A percentile compares a stretch with the other conserved stretches of the same genome.
Evolutionary conservation across 2,888 invertebrate genomes (phyloP).

Genomic region (Nezara viridula): DNA sequence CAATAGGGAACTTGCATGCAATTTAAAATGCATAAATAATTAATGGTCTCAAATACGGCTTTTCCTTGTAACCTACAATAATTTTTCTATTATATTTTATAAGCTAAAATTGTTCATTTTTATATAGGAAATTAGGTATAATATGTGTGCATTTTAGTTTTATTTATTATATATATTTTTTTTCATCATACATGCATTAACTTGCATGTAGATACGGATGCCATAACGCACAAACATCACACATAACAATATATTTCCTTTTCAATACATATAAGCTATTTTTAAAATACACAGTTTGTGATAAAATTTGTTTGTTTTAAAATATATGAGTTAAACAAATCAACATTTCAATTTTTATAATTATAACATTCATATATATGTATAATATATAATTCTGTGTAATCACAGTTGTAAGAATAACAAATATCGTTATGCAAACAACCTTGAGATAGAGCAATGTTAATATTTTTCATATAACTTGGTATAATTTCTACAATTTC

Average conservation of each 20-base stretch:
- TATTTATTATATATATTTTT: background rate
- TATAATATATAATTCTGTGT: slow-evolving; percentile 46
- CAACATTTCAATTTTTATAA: slow-evolving; percentile 56
- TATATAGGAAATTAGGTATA: slow-evolving; percentile 49
- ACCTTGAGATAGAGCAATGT: slow-evolving; percentile 52
- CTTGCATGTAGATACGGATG: slow-evolving; percentile 24
- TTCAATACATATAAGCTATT: slow-evolving; percentile 53
- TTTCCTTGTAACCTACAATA: slow-evolving; percentile 41
- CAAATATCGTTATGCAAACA: slow-evolving; percentile 56
- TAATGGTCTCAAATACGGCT: slow-evolving; percentile 42
- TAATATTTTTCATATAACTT: slow-evolving; percentile 31
- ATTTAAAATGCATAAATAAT: slow-evolving; percentile 19
- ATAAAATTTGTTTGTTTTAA: slow-evolving; percentile 55
- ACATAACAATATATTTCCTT: slow-evolving; percentile 50
- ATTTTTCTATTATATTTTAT: slow-evolving; percentile 46
- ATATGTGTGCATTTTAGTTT: slow-evolving; percentile 28
- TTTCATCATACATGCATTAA: background rate
- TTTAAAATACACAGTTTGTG: slow-evolving; percentile 54
- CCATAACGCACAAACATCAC: slow-evolving; percentile 41
- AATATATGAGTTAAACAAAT: slow-evolving; percentile 57
- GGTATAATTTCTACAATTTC: slow-evolving; percentile 30
- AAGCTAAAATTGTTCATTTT: slow-evolving; percentile 47
- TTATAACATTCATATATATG: slow-evolving; percentile 49
- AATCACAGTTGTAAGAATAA: slow-evolving; percentile 58
- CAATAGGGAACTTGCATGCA: slow-evolving; percentile 24